Conservation (phyloP, 2,797 vertebrate species). For the Oreochromis mossambicus region DNA sequence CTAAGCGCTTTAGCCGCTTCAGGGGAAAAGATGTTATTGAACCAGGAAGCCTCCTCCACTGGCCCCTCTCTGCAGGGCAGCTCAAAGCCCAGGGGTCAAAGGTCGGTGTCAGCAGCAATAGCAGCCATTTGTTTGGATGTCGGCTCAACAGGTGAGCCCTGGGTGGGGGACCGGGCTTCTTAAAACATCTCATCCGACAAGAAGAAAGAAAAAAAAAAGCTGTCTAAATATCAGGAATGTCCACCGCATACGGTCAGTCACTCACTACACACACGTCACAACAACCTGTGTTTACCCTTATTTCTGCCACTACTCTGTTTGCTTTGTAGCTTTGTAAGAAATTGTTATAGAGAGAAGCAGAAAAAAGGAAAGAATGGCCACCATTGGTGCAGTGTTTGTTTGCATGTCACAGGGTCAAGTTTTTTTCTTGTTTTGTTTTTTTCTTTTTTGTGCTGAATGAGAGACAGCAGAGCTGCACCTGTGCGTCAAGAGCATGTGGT, state of each 20-base stretch:
- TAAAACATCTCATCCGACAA: constrained; percentile 71
- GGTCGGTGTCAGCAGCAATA: constrained; percentile 69
- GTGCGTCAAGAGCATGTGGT: constrained; percentile 49
- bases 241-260: constrained; percentile 69
- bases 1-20: constrained; percentile 66
- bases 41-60: constrained; percentile 71
- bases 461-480: constrained; percentile 65
- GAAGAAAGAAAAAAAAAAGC: constrained; percentile 44
- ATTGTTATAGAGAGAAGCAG: constrained; percentile 17
- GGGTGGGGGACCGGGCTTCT: constrained; percentile 59
- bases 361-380: constrained; percentile 41
- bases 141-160: constrained; percentile 81
- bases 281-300: constrained; percentile 67
- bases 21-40: constrained; percentile 71
- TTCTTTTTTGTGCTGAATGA: not conserved
- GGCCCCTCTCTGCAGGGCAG: constrained; percentile 66
- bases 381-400: constrained; percentile 60
- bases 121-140: constrained; percentile 81
- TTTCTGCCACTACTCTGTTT: constrained; percentile 44
- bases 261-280: constrained; percentile 74
- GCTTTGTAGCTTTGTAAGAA: constrained; percentile 56
- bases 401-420: constrained; percentile 53
- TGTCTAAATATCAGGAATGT: constrained; percentile 76
- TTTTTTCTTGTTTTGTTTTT: not conserved
- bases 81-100: constrained; percentile 74